These are phyloP conservation scores for Colinus virginianus DNA, from an alignment of 2,113 vertebrate species.

Conservation along the genomic window DNA sequence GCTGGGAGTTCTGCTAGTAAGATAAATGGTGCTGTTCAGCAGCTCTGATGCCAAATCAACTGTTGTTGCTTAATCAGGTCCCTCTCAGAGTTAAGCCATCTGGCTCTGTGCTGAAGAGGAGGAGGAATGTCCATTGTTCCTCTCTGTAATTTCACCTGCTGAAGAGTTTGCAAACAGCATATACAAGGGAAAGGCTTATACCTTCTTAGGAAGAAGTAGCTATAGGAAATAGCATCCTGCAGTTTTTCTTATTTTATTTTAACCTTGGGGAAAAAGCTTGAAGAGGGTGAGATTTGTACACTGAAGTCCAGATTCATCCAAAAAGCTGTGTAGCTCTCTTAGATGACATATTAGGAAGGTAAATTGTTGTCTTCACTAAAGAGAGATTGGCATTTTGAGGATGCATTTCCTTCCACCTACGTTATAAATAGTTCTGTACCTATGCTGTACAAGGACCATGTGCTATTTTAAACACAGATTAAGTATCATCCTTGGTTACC, in stretches of 20 bases:
- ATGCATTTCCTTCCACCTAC: neutral
- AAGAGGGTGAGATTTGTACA: neutral
- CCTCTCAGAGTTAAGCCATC: neutral
- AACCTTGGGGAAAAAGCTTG: neutral
- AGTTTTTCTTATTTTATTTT: neutral
- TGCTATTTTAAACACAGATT: too few relatives aligned
- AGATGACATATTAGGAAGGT: neutral
- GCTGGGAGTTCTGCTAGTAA: neutral
- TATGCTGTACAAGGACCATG: neutral
- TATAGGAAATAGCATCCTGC: neutral
- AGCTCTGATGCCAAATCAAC: neutral
- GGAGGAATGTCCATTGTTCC: neutral
- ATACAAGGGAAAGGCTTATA: fast-evolving
- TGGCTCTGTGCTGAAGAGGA: neutral
- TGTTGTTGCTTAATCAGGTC: neutral
- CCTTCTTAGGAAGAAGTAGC: neutral
- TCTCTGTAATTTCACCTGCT: neutral
- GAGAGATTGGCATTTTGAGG: neutral
- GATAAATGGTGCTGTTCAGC: neutral
- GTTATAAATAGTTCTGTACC: neutral
- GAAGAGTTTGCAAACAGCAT: neutral
- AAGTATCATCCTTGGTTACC: neutral
- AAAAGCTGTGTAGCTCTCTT: neutral
- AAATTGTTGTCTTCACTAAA: neutral
- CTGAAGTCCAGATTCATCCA: neutral